These are phyloP conservation scores for Spodoptera frugiperda DNA, from an alignment of 1,140 invertebrate genomes.

Conservation along the genomic window DNA sequence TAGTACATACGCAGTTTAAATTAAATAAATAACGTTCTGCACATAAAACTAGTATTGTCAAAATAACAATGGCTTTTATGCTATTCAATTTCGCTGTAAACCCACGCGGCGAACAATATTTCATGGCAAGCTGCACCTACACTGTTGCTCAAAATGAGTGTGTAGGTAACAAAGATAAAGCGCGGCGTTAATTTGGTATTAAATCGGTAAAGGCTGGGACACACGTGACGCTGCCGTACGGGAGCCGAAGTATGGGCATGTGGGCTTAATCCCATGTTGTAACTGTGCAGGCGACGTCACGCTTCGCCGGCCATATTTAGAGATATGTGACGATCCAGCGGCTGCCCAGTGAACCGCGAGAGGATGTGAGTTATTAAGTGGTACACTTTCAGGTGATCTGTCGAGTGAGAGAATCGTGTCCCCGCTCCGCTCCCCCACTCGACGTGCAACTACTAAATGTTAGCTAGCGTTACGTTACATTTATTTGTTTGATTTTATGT, in stretches of 20 bases:
- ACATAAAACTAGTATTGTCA: conserved; percentile 28
- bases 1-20: neutral
- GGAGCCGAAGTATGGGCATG: conserved; percentile 37
- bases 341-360: conserved; percentile 82
- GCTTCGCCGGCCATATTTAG: conserved; percentile 82
- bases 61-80: conserved; percentile 26
- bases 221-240: conserved; percentile 27
- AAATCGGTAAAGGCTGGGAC: conserved; percentile 21
- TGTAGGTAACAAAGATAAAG: conserved; percentile 2
- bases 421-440: conserved; percentile 56
- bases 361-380: conserved; percentile 85
- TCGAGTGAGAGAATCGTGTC: conserved; percentile 83
- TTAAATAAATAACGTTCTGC: conserved; percentile 14
- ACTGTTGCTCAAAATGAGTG: conserved; percentile 3
- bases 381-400: conserved; percentile 85
- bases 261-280: conserved; percentile 64
- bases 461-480: neutral
- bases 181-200: conserved; percentile 21
- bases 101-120: neutral
- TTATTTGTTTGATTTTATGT: neutral
- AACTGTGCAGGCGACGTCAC: conserved; percentile 65
- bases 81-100: conserved; percentile 22
- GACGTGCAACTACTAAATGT: conserved; percentile 39
- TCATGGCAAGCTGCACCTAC: neutral
- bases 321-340: conserved; percentile 85